phyloP scores from a whole-genome alignment of 92 coral and sea anemone genomes.

The Bergia sp. region DNA sequence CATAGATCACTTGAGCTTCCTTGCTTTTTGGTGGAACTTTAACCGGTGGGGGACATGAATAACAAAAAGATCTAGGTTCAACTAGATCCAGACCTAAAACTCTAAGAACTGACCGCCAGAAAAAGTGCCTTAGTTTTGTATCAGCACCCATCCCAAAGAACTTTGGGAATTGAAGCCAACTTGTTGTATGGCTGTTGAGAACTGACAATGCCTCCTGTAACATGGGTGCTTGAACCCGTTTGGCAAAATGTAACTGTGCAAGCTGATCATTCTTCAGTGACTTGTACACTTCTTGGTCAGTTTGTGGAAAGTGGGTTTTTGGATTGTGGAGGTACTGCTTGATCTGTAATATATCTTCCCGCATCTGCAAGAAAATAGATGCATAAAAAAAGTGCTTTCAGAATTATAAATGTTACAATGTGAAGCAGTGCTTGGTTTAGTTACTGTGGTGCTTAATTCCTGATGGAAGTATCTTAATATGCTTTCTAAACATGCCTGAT shows the following conservation, averaged over 20 bases:
- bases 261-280: not conserved
- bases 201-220: not conserved
- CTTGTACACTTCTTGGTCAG: not conserved
- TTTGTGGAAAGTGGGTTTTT: not conserved
- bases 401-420: too few species aligned
- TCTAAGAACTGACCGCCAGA: slow-evolving; percentile 36
- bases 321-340: not conserved
- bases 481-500: too few species aligned
- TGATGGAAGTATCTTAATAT: too few species aligned
- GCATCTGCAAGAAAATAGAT: not conserved
- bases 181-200: not conserved
- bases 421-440: too few species aligned
- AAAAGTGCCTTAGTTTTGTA: slow-evolving; percentile 22
- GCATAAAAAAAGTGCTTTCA: too few species aligned
- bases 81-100: not conserved
- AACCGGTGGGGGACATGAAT: not conserved
- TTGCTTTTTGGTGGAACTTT: not conserved
- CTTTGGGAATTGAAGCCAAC: slow-evolving; percentile 22
- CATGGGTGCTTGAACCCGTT: not conserved
- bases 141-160: slow-evolving; percentile 44
- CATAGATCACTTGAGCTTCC: not conserved
- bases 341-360: not conserved
- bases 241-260: not conserved
- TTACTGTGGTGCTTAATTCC: too few species aligned
- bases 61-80: not conserved